These are phyloP conservation scores for Chironomus tentans DNA, from an alignment of 2,888 invertebrate species.

Conservation along the genomic window DNA sequence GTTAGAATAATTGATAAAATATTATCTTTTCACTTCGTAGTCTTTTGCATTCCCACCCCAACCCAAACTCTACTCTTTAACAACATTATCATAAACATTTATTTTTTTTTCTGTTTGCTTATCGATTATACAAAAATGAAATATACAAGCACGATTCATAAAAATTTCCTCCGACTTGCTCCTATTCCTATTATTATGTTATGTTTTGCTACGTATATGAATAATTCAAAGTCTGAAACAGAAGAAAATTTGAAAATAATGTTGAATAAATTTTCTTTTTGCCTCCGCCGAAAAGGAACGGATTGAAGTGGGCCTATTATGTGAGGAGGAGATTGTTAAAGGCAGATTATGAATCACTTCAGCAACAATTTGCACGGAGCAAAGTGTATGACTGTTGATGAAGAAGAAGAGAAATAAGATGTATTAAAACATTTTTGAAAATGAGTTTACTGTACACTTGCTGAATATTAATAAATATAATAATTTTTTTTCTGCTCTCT, in stretches of 20 bases:
- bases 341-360: constrained; percentile 3
- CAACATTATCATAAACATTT: background rate
- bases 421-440: background rate
- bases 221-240: background rate
- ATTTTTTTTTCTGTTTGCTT: background rate
- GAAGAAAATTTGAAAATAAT: background rate
- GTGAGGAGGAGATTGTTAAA: background rate
- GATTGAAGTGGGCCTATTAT: constrained; percentile 1
- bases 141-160: background rate
- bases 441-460: background rate
- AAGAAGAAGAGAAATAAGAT: background rate
- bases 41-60: background rate
- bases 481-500: background rate
- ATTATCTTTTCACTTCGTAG: background rate
- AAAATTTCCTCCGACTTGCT: too few species aligned
- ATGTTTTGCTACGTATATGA: background rate
- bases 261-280: background rate
- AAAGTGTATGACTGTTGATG: background rate
- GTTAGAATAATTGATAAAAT: constrained; percentile 6
- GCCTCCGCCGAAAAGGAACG: background rate
- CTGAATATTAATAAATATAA: background rate
- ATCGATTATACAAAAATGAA: background rate
- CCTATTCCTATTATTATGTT: too few species aligned
- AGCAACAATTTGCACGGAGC: constrained; percentile 1
- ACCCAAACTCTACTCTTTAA: background rate